Conservation (phyloP, 2,888 invertebrate genomes). For the Griposia aprilina region DNA sequence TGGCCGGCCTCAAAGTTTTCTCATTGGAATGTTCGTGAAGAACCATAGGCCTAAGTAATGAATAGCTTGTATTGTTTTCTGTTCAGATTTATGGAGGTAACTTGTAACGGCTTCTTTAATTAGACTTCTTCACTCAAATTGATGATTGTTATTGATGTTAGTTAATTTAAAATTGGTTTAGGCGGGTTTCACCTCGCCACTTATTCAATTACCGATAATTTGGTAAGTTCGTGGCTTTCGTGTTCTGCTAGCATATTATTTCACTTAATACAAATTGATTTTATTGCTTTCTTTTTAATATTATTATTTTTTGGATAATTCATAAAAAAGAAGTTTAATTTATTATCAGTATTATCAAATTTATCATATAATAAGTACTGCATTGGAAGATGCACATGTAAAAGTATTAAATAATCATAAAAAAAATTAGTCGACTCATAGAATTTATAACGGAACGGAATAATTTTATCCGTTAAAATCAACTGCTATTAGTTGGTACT, state of each 20-base stretch:
- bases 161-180: constrained; percentile 83
- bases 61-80: constrained; percentile 89
- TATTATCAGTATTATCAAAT: too few relatives aligned
- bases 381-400: neutral
- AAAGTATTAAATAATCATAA: neutral
- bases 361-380: neutral
- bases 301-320: neutral
- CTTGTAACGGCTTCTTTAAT: constrained; percentile 90
- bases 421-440: too few relatives aligned
- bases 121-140: constrained; percentile 89
- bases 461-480: neutral
- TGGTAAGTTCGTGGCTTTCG: constrained; percentile 70
- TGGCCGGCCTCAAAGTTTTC: constrained; percentile 81
- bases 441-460: neutral
- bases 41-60: constrained; percentile 86
- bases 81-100: constrained; percentile 90
- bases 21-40: constrained; percentile 87
- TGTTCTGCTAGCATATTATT: constrained; percentile 52
- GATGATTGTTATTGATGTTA: constrained; percentile 89
- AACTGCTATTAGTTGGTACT: neutral
- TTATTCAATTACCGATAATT: constrained; percentile 75
- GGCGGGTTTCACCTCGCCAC: constrained; percentile 76
- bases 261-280: constrained; percentile 7
- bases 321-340: neutral
- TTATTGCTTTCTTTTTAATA: neutral